Percentiles rank a stretch among this genome's conserved stretches.
Conservation (phyloP, 2,797 vertebrate genomes). For the Setipinna tenuifilis region DNA sequence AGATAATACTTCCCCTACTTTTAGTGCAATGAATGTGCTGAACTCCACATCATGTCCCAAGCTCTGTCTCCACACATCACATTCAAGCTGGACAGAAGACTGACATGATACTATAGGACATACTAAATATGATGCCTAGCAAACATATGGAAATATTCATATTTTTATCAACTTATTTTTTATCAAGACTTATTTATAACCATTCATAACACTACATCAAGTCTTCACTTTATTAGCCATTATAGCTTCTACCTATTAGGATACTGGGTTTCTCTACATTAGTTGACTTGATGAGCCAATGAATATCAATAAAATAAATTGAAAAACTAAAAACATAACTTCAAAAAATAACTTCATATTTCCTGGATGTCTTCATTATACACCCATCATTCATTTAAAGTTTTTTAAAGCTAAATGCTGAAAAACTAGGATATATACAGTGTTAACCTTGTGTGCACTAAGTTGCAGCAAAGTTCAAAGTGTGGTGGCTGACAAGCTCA, state of each 20-base stretch:
- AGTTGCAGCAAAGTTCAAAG: neutral
- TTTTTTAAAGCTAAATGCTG: neutral
- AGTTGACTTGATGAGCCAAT: neutral
- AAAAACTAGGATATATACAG: neutral
- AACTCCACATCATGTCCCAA: neutral
- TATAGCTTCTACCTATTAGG: neutral
- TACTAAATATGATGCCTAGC: no score
- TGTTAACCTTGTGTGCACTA: neutral
- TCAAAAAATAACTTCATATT: neutral
- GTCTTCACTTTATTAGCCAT: neutral
- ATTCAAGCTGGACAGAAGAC: no score
- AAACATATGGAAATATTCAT: no score
- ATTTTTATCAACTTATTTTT: no score
- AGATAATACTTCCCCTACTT: neutral
- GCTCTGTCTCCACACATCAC: no score
- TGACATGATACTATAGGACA: no score
- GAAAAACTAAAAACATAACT: neutral
- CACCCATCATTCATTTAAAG: neutral
- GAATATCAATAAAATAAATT: neutral
- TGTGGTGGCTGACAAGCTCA: neutral
- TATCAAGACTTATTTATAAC: no score
- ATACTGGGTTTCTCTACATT: neutral
- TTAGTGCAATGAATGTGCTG: neutral
- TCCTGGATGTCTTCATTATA: neutral
- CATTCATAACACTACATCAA: no score